Evolutionary conservation across 2,113 vertebrate species (phyloP), one percentile per base, ranked within the genome.

Genomic region (Halcyon malimbica): DNA sequence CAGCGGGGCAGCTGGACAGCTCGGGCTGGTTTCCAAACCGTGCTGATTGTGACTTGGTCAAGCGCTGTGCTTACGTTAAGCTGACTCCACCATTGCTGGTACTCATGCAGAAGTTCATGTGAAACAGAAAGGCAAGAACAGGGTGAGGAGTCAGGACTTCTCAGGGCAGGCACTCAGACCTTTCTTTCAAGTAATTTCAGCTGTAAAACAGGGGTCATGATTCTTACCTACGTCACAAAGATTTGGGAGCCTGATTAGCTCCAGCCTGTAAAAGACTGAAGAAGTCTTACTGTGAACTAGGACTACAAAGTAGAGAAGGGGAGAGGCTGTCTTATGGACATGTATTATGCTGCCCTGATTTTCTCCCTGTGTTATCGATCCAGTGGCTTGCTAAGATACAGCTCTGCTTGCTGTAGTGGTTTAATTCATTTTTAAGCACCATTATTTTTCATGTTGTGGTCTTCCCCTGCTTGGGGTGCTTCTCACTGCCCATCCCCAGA

Each of bases 401-500:
- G 56, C 57, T 59, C 35, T 93, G 92, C 64, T 92, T 83, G 64
- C 92, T 89, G 57, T n/a, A 83, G 94, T 53, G 88, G 90, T 95
- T 94, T 95, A 84, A 89, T 94, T 95, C 85, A 87, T 94, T 96
- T 93, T 94, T 92, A 93, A 95, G 87, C 76, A 87, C 74, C 62
- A 46, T 90, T 91, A 89, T 95, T 94, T 94, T 93, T 94, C 87
- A 85, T 92, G 95, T 94, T 95, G 92, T 63, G 91, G 89, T 92
- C 96, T 91, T 75, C 69, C 62, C 13, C 51, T 85, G 57, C 83
- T 92, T 24, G 6, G 12, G 83, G 50, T 90, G 54, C 76, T 89
- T 83, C 88, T 93, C 69, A 10, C 53, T 59, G 67, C 92, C 91
- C 89, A 77, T 60, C 79, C 83, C 83, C 83, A 82, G 57, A 86